phyloP scores from a whole-genome alignment of 2,888 invertebrate species.

The Lasioglossum figueresi region DNA sequence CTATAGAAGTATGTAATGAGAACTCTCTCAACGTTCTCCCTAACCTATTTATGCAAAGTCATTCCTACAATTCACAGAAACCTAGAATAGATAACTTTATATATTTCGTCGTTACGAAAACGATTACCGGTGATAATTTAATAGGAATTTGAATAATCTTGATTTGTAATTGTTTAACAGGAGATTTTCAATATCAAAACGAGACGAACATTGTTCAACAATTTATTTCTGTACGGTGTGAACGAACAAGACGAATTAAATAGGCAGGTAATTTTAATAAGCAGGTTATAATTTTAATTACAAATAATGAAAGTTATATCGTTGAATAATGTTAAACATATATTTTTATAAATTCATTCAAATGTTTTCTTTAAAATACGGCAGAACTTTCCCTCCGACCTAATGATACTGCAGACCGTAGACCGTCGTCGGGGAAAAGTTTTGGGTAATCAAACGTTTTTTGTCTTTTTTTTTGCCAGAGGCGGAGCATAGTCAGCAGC shows the following conservation, averaged over 20 bases:
- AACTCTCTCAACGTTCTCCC: neutral
- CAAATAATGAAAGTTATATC: no score
- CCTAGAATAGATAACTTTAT: neutral
- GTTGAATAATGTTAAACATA: no score
- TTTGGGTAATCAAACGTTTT: conserved; percentile 3
- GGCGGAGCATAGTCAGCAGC: conserved; percentile 28
- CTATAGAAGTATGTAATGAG: neutral
- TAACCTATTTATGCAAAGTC: neutral
- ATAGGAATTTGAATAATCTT: neutral
- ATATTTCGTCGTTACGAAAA: neutral
- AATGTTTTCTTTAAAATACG: no score
- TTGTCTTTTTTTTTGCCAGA: conserved; percentile 3
- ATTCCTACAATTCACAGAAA: neutral
- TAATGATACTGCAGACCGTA: neutral
- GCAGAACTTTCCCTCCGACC: no score
- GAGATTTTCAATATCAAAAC: neutral
- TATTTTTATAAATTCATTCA: no score
- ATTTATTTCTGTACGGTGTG: no score
- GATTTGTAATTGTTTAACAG: neutral
- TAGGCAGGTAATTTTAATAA: no score
- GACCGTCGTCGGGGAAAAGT: neutral
- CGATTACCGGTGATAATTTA: neutral
- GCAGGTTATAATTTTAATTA: no score
- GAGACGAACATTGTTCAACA: no score
- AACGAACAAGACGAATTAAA: no score